A percentile compares a stretch with the other conserved stretches of the same genome.
These are phyloP conservation scores for Pseudococcus viburni DNA, from an alignment of 2,888 invertebrate genomes.

Conservation along the genomic window DNA sequence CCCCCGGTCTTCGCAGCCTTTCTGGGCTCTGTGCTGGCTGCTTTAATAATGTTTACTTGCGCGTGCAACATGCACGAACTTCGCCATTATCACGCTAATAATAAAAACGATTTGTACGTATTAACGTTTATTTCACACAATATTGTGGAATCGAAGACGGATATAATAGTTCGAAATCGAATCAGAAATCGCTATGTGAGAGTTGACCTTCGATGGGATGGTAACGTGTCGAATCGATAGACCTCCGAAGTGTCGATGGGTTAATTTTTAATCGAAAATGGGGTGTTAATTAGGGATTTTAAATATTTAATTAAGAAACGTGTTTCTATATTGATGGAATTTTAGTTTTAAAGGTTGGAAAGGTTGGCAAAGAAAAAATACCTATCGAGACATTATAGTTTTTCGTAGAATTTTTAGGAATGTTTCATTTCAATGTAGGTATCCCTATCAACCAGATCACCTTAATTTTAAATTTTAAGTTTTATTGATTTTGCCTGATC, in stretches of 20 bases:
- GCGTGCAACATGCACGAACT: slow-evolving; percentile 64
- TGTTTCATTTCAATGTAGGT: too few species aligned
- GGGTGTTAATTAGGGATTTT: too few species aligned
- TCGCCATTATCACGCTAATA: slow-evolving; percentile 64
- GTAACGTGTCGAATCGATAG: neutral
- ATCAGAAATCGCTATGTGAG: neutral
- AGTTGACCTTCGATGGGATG: slow-evolving; percentile 7
- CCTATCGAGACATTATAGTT: too few species aligned
- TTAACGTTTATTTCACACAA: slow-evolving; percentile 55
- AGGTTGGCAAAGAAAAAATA: too few species aligned
- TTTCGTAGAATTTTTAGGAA: too few species aligned
- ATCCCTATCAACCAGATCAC: too few species aligned
- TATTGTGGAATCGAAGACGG: slow-evolving; percentile 40
- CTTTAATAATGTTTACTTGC: slow-evolving; percentile 59
- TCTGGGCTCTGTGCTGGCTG: neutral
- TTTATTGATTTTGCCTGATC: too few species aligned
- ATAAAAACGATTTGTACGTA: slow-evolving; percentile 55
- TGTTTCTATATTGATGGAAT: too few species aligned
- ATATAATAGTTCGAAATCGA: slow-evolving; percentile 16
- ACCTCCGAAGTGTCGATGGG: neutral
- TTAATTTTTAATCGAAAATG: neutral
- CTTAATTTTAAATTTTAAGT: too few species aligned
- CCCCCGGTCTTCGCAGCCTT: slow-evolving; percentile 6
- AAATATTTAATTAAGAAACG: neutral
- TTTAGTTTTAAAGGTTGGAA: too few species aligned